Percentiles rank a stretch among this genome's conserved stretches.
phyloP scores from a whole-genome alignment of 1,140 invertebrate species.

The Archegozetes longisetosus region DNA sequence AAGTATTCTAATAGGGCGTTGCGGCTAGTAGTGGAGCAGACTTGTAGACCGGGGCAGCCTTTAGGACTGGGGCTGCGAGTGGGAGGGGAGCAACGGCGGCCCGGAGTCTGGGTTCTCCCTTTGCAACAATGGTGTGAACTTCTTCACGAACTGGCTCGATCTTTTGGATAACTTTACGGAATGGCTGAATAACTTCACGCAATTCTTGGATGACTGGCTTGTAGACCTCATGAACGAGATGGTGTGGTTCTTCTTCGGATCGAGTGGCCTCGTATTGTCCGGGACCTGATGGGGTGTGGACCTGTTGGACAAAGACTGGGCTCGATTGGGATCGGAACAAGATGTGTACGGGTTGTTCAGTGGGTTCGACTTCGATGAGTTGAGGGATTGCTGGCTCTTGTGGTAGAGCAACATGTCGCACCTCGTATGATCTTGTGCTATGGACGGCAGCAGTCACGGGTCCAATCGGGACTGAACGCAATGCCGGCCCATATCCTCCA shows the following conservation, averaged over 20 bases:
- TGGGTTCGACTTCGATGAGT: background rate
- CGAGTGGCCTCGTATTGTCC: background rate
- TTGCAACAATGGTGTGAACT: no score
- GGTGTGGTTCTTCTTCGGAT: slow-evolving; percentile 4
- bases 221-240: background rate
- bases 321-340: slow-evolving; percentile 2
- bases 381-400: background rate
- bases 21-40: no score
- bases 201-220: slow-evolving; percentile 6
- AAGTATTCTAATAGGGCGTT: no score
- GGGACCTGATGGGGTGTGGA: background rate
- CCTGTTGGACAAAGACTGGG: background rate
- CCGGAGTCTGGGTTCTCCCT: no score
- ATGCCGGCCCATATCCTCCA: no score
- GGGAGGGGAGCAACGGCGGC: no score
- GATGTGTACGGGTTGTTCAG: background rate
- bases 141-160: slow-evolving; percentile 5
- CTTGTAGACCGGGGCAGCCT: no score
- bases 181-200: background rate
- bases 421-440: slow-evolving; percentile 7
- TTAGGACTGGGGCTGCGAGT: no score
- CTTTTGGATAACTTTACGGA: slow-evolving; percentile 3
- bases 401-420: background rate
- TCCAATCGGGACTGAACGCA: no score
- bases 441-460: slow-evolving; percentile 11